Percentiles rank a stretch among this genome's conserved stretches.
phyloP scores from a whole-genome alignment of 2,113 vertebrate genomes.

The Nothobranchius furzeri region DNA sequence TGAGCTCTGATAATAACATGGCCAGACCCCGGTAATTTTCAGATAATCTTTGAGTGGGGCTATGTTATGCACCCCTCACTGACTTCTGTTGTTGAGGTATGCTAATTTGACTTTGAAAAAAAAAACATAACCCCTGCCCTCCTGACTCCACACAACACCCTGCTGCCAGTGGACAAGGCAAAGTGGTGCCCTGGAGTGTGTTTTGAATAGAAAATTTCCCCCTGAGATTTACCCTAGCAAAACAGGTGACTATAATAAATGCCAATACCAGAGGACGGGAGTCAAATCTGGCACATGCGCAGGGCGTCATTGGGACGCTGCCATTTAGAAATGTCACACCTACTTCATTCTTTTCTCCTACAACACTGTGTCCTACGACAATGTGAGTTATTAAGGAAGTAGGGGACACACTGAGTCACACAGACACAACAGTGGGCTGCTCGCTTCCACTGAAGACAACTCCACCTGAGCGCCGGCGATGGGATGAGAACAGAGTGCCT shows the following conservation, averaged over 20 bases:
- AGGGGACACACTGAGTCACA: conserved; percentile 29
- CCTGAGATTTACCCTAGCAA: conserved; percentile 62
- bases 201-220: conserved; percentile 66
- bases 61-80: conserved; percentile 42
- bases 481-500: conserved; percentile 24
- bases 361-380: conserved; percentile 46
- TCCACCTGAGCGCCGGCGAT: conserved; percentile 39
- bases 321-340: conserved; percentile 79
- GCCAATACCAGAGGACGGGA: conserved; percentile 64
- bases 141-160: conserved; percentile 30
- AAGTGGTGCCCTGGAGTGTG: conserved; percentile 61
- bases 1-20: conserved; percentile 18
- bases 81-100: conserved; percentile 27
- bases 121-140: conserved; percentile 39
- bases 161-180: conserved; percentile 58
- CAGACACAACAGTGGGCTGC: conserved; percentile 43
- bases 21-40: conserved; percentile 11
- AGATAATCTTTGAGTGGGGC: conserved; percentile 33
- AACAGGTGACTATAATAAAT: conserved; percentile 73
- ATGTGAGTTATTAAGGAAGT: conserved; percentile 52
- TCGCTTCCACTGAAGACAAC: conserved; percentile 54
- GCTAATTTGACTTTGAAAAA: conserved; percentile 66
- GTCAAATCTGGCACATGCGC: conserved; percentile 60
- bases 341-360: conserved; percentile 36
- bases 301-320: conserved; percentile 64